Percentiles rank a stretch among this genome's conserved stretches.
These are phyloP conservation scores for Pristionchus fissidentatus DNA, from an alignment of 2,888 invertebrate species.

Conservation along the genomic window DNA sequence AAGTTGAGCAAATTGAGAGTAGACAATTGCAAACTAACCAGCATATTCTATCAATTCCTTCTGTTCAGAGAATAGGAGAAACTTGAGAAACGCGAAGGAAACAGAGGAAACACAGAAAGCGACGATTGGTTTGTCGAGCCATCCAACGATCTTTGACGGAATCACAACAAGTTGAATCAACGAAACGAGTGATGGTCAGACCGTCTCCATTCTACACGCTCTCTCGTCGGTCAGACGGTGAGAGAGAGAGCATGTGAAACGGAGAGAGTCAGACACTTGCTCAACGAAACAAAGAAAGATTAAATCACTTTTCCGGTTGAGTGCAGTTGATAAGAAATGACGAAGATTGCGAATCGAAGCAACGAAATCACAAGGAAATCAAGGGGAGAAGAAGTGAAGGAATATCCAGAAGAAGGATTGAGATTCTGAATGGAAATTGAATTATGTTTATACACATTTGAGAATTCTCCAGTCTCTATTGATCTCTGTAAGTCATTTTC, in stretches of 20 bases:
- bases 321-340: background rate
- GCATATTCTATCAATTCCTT: background rate
- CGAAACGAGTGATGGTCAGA: background rate
- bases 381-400: conserved; percentile 3
- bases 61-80: background rate
- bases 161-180: background rate
- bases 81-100: background rate
- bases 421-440: background rate
- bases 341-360: background rate
- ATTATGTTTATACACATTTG: no score
- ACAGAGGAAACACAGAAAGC: background rate
- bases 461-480: no score
- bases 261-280: no score
- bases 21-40: no score
- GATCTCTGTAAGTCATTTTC: no score
- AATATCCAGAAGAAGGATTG: background rate
- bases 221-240: no score
- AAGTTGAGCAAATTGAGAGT: no score
- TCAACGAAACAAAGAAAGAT: no score
- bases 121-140: conserved; percentile 13
- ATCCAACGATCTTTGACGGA: background rate
- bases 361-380: background rate
- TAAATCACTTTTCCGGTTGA: background rate
- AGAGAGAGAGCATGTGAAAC: no score
- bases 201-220: no score